Conservation (phyloP, 2,888 invertebrate genomes). For the Apodemia duryi region DNA sequence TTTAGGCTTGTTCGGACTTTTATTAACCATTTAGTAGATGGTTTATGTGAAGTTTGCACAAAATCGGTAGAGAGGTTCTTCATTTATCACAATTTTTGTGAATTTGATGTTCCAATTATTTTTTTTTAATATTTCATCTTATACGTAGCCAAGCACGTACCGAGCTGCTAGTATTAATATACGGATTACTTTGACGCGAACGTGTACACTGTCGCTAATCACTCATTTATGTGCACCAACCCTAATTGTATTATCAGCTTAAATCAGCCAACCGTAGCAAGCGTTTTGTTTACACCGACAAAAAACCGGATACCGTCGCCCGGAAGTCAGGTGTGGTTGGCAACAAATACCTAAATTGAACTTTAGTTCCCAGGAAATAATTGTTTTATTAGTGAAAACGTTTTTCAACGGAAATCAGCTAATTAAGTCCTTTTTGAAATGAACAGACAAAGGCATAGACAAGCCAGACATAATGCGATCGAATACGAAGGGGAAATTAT, state of each 20-base stretch:
- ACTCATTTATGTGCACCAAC: not conserved
- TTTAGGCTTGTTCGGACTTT: no score
- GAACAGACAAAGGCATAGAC: constrained; percentile 3
- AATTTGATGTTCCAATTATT: no score
- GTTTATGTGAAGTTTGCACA: no score
- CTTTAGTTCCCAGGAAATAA: constrained; percentile 1
- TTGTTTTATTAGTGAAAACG: not conserved
- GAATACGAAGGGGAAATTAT: not conserved
- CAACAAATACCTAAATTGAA: constrained; percentile 9
- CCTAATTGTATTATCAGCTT: constrained; percentile 14
- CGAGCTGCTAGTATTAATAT: no score
- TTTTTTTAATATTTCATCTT: no score
- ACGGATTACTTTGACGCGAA: not conserved
- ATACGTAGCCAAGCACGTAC: no score
- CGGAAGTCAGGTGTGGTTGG: constrained; percentile 54
- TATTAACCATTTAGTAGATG: no score
- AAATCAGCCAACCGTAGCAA: constrained; percentile 44
- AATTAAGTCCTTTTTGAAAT: constrained; percentile 12
- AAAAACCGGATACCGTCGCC: constrained; percentile 53
- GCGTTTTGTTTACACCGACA: constrained; percentile 51
- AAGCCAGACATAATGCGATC: not conserved
- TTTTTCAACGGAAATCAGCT: not conserved
- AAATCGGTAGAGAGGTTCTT: no score
- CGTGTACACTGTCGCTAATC: not conserved
- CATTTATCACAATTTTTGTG: no score